phyloP scores from a whole-genome alignment of 2,797 vertebrate species.

The Oreochromis mossambicus region DNA sequence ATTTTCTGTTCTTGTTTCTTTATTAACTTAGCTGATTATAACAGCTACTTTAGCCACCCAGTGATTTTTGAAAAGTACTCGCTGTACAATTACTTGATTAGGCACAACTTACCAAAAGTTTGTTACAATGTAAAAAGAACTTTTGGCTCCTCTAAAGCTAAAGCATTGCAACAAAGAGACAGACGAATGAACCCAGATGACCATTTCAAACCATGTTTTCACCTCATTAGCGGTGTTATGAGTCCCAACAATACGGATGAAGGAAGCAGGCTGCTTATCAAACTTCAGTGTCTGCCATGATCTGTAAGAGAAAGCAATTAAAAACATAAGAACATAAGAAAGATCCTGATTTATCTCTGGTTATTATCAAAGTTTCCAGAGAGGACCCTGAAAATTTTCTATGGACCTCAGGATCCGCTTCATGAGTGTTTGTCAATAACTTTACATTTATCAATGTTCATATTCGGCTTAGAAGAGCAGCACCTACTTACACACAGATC shows the following conservation, averaged over 20 bases:
- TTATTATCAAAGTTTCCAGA: neutral
- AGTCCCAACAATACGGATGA: constrained; percentile 95
- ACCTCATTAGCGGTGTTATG: constrained; percentile 99
- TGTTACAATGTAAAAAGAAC: neutral
- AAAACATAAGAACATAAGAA: neutral
- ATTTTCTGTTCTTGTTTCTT: neutral
- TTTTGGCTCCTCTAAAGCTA: neutral
- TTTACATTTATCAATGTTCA: neutral
- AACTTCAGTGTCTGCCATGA: constrained; percentile 95
- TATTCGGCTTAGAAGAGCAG: neutral
- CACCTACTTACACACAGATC: neutral
- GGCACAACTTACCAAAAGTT: neutral
- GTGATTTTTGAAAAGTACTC: neutral
- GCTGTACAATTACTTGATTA: neutral
- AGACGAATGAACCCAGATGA: neutral
- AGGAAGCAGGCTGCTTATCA: constrained; percentile 89
- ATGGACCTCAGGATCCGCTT: neutral
- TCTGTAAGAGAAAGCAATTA: constrained; percentile 61
- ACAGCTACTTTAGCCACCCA: neutral
- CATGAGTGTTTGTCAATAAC: neutral
- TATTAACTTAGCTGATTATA: neutral
- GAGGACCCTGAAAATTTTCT: neutral
- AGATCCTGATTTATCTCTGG: neutral
- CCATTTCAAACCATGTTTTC: constrained; percentile 2
- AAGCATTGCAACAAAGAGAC: neutral